Evolutionary conservation across 2,797 vertebrate genomes (phyloP).

Genomic region (Synaphobranchus kaupii): DNA sequence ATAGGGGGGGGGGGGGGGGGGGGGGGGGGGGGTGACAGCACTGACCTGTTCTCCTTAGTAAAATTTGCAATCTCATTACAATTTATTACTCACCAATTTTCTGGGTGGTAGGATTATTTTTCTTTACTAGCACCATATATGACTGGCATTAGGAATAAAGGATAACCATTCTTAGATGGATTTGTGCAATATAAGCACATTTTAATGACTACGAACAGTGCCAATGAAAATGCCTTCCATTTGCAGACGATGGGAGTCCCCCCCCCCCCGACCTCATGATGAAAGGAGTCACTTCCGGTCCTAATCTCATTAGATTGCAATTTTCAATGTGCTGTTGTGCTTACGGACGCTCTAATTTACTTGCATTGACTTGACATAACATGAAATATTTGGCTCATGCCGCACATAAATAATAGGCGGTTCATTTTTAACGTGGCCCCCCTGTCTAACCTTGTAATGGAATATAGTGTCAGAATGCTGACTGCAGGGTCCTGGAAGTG

Average conservation of each 20-base stretch:
- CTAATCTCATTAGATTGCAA: constrained; percentile 16
- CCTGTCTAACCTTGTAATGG: constrained; percentile 12
- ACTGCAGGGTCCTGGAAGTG: neutral
- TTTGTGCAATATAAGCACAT: neutral
- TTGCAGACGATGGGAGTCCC: neutral
- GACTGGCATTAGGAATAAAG: neutral
- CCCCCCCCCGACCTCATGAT: neutral
- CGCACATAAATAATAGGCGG: constrained; percentile 19
- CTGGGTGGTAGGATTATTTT: neutral
- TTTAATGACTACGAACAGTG: neutral
- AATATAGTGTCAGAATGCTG: constrained; percentile 18
- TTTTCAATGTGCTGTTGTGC: neutral
- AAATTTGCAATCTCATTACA: neutral
- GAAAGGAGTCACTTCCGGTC: neutral
- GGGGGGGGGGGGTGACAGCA: neutral
- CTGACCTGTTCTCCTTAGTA: neutral
- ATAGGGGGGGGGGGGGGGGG: neutral
- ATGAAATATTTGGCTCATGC: constrained; percentile 23
- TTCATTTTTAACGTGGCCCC: constrained; percentile 8
- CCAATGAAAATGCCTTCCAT: neutral
- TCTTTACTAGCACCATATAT: neutral
- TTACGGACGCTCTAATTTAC: constrained; percentile 8
- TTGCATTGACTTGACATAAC: constrained; percentile 16
- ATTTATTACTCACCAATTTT: neutral
- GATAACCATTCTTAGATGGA: neutral